phyloP scores from a whole-genome alignment of 1,140 invertebrate genomes.

The Bombus balteatus region DNA sequence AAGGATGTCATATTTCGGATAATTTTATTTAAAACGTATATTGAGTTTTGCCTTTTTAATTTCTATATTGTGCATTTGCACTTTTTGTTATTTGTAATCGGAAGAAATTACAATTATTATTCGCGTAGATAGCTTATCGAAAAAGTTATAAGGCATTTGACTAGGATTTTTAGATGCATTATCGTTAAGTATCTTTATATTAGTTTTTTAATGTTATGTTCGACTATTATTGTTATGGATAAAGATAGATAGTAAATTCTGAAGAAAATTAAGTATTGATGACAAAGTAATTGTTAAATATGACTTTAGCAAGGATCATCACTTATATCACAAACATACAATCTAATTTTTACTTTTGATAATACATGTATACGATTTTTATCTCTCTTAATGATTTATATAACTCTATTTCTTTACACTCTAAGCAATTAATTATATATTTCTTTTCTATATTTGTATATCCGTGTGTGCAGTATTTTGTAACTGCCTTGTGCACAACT shows the following conservation, averaged over 20 bases:
- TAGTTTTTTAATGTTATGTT: background rate
- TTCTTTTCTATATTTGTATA: background rate
- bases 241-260: background rate
- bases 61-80: background rate
- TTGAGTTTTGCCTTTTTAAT: background rate
- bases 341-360: background rate
- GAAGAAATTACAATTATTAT: background rate
- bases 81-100: background rate
- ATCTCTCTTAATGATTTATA: background rate
- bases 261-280: too few relatives aligned
- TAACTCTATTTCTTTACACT: background rate
- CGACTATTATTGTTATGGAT: background rate
- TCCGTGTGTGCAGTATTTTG: background rate
- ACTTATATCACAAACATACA: background rate
- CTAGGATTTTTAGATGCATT: background rate
- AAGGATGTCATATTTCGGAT: background rate
- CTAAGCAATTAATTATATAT: background rate
- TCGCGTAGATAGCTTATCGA: background rate
- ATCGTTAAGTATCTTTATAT: background rate
- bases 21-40: conserved; percentile 3
- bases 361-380: background rate
- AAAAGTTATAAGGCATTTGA: background rate
- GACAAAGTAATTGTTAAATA: too few relatives aligned
- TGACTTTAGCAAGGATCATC: background rate
- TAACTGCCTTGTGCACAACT: background rate